Conservation (phyloP, 1,140 invertebrate species). For the Chironomus tepperi region DNA sequence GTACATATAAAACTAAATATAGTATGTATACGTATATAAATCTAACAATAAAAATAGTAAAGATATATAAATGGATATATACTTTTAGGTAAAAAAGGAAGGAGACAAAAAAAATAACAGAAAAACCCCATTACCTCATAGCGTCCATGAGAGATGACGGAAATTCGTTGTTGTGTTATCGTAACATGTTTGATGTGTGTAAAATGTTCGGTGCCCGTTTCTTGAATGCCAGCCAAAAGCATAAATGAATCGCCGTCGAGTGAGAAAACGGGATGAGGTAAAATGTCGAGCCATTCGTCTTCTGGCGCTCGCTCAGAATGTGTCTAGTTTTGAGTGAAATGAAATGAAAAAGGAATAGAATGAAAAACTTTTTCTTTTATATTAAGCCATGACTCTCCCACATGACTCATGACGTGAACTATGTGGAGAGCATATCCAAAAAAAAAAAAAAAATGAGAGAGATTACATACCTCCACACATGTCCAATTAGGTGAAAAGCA, state of each 20-base stretch:
- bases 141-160: slow-evolving; percentile 75
- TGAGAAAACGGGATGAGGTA: slow-evolving; percentile 74
- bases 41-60: too few relatives aligned
- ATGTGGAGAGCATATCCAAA: not conserved
- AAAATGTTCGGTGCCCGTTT: slow-evolving; percentile 70
- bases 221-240: slow-evolving; percentile 68
- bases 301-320: slow-evolving; percentile 71
- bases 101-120: not conserved
- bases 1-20: not conserved
- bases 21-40: too few relatives aligned
- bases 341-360: not conserved
- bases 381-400: not conserved
- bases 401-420: not conserved
- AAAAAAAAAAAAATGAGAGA: slow-evolving; percentile 16
- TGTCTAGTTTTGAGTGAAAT: slow-evolving; percentile 42
- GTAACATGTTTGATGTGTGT: slow-evolving; percentile 84
- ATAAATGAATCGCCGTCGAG: slow-evolving; percentile 76
- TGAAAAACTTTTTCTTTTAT: not conserved
- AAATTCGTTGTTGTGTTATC: slow-evolving; percentile 68
- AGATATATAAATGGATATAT: too few relatives aligned
- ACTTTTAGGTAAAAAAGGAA: not conserved
- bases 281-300: slow-evolving; percentile 74
- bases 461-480: slow-evolving; percentile 62
- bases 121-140: slow-evolving; percentile 59
- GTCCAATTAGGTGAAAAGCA: slow-evolving; percentile 71